Evolutionary conservation across 2,113 vertebrate species (phyloP).

Genomic region (Lepisosteus oculatus): DNA sequence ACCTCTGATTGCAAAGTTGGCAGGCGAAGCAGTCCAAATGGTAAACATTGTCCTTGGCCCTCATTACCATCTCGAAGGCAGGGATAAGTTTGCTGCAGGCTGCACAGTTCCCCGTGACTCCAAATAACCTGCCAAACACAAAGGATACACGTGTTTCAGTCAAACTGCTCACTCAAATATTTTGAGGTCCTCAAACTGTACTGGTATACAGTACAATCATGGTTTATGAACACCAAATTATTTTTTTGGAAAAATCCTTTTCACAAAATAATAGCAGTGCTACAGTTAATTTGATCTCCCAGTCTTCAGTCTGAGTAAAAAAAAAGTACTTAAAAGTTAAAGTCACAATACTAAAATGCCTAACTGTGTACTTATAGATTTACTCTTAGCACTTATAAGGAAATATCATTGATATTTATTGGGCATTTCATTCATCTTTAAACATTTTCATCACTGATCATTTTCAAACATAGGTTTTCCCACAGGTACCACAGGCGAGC

Average conservation of each 20-base stretch:
- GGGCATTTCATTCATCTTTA: too few relatives aligned
- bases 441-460: too few relatives aligned
- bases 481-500: too few relatives aligned
- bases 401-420: too few relatives aligned
- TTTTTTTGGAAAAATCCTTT: neutral
- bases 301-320: neutral
- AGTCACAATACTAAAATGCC: too few relatives aligned
- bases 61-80: conserved; percentile 99
- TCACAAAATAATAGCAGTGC: neutral
- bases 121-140: conserved; percentile 80
- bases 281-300: too few relatives aligned
- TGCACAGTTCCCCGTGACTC: conserved; percentile 95
- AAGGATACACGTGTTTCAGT: too few relatives aligned
- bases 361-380: too few relatives aligned
- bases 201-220: neutral
- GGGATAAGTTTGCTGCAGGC: conserved; percentile 98
- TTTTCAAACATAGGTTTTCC: too few relatives aligned
- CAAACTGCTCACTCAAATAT: too few relatives aligned
- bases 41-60: conserved; percentile 97
- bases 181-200: too few relatives aligned
- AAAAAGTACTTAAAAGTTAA: neutral
- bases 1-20: conserved; percentile 98
- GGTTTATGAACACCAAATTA: neutral
- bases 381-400: too few relatives aligned
- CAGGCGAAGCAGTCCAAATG: conserved; percentile 98